Percentiles rank a stretch among this genome's conserved stretches.
Conservation (phyloP, 2,888 invertebrate species). For the Eledone cirrhosa region DNA sequence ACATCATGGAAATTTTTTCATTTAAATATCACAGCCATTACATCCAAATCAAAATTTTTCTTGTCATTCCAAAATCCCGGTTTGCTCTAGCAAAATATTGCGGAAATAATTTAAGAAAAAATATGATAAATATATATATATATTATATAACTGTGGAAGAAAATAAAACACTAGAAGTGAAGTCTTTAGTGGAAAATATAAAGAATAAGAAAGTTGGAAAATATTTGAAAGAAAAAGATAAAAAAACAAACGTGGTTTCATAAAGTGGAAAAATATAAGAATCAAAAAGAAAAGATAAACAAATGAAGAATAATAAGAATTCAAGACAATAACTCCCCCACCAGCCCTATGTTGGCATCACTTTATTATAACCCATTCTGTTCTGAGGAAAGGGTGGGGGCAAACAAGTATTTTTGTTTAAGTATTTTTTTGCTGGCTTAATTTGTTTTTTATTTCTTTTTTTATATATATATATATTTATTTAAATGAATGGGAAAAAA, state of each 20-base stretch:
- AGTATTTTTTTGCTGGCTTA: constrained; percentile 26
- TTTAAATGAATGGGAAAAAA: constrained; percentile 24
- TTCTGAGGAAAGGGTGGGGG: background rate
- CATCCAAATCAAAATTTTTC: constrained; percentile 27
- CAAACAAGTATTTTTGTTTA: constrained; percentile 26
- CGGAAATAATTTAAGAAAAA: constrained; percentile 12
- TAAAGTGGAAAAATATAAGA: too few relatives aligned
- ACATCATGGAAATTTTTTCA: constrained; percentile 25
- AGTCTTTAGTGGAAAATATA: too few relatives aligned
- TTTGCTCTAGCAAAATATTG: constrained; percentile 20
- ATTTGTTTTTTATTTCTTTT: too few relatives aligned
- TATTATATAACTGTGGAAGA: too few relatives aligned
- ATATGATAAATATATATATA: background rate
- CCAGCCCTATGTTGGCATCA: constrained; percentile 19
- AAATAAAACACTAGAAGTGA: too few relatives aligned
- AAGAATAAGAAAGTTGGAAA: constrained; percentile 4
- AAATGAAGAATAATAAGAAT: background rate
- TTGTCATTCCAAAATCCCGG: constrained; percentile 28
- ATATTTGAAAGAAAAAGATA: constrained; percentile 12
- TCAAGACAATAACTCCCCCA: background rate
- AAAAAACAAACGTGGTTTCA: background rate
- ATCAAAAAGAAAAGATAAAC: background rate
- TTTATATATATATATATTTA: too few relatives aligned
- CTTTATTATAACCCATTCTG: constrained; percentile 17
- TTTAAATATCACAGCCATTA: constrained; percentile 24